Evolutionary conservation across 2,888 invertebrate species (phyloP).

Genomic region (Mesoligia furuncula): DNA sequence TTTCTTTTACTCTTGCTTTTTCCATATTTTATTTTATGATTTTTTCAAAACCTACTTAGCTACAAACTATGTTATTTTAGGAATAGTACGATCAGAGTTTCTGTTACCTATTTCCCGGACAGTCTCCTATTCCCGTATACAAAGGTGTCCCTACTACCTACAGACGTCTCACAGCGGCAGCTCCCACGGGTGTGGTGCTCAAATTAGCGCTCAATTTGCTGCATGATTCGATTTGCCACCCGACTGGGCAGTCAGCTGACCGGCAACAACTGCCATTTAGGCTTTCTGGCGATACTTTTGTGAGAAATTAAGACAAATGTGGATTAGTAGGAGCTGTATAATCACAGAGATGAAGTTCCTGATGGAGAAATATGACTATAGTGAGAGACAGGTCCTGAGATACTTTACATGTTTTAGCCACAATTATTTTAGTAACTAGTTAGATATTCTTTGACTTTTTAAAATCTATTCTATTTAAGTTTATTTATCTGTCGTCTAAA

Average conservation of each 20-base stretch:
- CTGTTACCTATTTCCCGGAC: background rate
- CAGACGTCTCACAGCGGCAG: slow-evolving; percentile 70
- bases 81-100: background rate
- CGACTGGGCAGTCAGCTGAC: slow-evolving; percentile 68
- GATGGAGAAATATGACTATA: background rate
- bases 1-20: background rate
- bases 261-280: slow-evolving; percentile 52
- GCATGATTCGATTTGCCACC: slow-evolving; percentile 87
- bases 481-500: no score
- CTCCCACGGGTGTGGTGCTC: slow-evolving; percentile 83
- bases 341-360: background rate
- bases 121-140: background rate
- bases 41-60: background rate
- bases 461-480: background rate
- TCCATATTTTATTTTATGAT: background rate
- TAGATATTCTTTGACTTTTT: background rate
- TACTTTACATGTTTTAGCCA: background rate
- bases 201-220: slow-evolving; percentile 87
- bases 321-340: no score
- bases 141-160: slow-evolving; percentile 61
- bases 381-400: no score
- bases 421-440: background rate
- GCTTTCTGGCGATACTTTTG: slow-evolving; percentile 24
- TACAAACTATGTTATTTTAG: background rate
- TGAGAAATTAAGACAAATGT: slow-evolving; percentile 3